Evolutionary conservation across 2,797 vertebrate genomes (phyloP).

Genomic region (Bradypodion ventrale): DNA sequence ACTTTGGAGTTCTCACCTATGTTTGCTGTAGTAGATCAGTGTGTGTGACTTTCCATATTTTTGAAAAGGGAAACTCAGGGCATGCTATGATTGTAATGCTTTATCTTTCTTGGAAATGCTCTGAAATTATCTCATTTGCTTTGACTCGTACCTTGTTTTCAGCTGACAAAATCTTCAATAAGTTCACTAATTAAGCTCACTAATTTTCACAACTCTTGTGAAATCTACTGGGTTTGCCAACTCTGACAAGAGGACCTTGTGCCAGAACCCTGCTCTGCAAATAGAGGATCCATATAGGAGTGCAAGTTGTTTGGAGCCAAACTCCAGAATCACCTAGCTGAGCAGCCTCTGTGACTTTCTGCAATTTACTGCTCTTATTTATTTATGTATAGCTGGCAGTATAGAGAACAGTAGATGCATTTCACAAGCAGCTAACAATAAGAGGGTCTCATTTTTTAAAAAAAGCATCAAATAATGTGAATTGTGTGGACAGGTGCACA

Average conservation of each 20-base stretch:
- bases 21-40: too few species aligned
- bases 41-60: too few species aligned
- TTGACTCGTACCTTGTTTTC: too few species aligned
- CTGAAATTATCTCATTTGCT: too few species aligned
- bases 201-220: slow-evolving; percentile 42
- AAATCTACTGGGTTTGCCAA: slow-evolving; percentile 30
- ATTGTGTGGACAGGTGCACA: too few species aligned
- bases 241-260: background rate
- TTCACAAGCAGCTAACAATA: slow-evolving; percentile 18
- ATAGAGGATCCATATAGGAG: slow-evolving; percentile 7
- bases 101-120: too few species aligned
- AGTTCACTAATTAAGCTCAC: slow-evolving; percentile 45
- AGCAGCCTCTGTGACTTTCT: slow-evolving; percentile 31
- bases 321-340: too few species aligned
- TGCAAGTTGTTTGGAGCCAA: slow-evolving; percentile 43
- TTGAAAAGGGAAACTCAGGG: too few species aligned
- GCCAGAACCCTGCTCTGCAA: slow-evolving; percentile 14
- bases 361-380: slow-evolving; percentile 24
- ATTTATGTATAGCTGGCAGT: slow-evolving; percentile 43
- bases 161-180: too few species aligned
- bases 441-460: background rate
- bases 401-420: slow-evolving; percentile 18
- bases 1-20: too few species aligned
- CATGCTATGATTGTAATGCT: too few species aligned
- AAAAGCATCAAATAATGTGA: background rate